Percentiles rank a stretch among this genome's conserved stretches.
These are phyloP conservation scores for Sebastes hopkinsi DNA, from an alignment of 2,797 vertebrate genomes.

Conservation along the genomic window DNA sequence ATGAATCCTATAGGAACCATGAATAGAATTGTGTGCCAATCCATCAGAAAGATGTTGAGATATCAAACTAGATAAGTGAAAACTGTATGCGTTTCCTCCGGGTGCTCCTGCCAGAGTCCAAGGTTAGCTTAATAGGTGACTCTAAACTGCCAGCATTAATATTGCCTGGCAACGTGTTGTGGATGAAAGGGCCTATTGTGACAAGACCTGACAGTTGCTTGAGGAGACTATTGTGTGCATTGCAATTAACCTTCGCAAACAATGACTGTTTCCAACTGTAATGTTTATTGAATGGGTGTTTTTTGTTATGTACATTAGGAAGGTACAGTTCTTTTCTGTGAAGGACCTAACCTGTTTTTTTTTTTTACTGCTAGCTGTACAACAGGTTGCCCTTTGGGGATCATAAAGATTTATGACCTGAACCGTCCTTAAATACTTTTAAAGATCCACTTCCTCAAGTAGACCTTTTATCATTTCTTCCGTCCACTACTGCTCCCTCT, in stretches of 20 bases:
- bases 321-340: not conserved
- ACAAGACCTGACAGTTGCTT: not conserved
- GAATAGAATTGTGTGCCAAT: not conserved
- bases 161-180: not conserved
- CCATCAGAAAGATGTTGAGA: not conserved
- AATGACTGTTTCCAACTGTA: not conserved
- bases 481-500: not conserved
- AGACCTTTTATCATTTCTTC: not conserved
- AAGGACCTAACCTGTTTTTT: not conserved
- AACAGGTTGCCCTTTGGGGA: not conserved
- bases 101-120: not conserved
- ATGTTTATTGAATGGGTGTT: slow-evolving; percentile 20
- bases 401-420: not conserved
- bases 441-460: not conserved
- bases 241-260: not conserved
- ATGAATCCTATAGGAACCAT: not conserved
- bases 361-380: not conserved
- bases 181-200: not conserved
- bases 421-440: not conserved
- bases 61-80: not conserved
- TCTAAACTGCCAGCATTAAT: not conserved
- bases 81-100: not conserved
- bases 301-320: not conserved
- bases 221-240: not conserved
- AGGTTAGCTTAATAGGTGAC: not conserved